Evolutionary conservation across 2,888 invertebrate genomes (phyloP).

Genomic region (Onchidella celtica): DNA sequence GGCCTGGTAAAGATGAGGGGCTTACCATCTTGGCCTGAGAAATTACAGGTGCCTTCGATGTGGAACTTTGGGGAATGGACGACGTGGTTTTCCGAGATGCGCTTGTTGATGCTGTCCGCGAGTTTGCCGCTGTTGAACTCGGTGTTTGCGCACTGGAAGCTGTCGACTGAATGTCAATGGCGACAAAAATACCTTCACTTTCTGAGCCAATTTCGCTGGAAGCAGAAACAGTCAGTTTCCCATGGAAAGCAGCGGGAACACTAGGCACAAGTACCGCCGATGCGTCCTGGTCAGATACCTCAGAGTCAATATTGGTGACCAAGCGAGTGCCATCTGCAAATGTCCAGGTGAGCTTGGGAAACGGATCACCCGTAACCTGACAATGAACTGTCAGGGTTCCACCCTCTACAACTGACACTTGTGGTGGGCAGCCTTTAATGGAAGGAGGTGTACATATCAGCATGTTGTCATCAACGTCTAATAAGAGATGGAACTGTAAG

Average conservation of each 20-base stretch:
- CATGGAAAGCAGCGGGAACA: slow-evolving; percentile 50
- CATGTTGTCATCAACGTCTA: slow-evolving; percentile 54
- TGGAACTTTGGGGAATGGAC: background rate
- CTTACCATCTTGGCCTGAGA: background rate
- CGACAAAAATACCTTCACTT: no score
- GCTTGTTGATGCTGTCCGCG: background rate
- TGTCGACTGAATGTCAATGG: background rate
- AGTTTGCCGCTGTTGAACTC: background rate
- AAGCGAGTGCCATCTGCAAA: slow-evolving; percentile 51
- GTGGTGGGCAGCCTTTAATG: slow-evolving; percentile 52
- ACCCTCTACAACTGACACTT: slow-evolving; percentile 50
- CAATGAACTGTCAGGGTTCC: slow-evolving; percentile 54
- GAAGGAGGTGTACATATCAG: slow-evolving; percentile 60
- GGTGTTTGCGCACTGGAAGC: slow-evolving; percentile 19
- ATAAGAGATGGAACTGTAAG: slow-evolving; percentile 53
- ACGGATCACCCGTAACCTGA: slow-evolving; percentile 58
- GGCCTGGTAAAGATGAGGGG: background rate
- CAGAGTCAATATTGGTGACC: background rate
- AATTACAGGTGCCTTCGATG: background rate
- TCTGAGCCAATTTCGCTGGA: slow-evolving; percentile 50
- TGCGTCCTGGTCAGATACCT: slow-evolving; percentile 9
- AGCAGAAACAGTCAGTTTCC: slow-evolving; percentile 55
- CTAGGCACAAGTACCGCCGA: slow-evolving; percentile 30
- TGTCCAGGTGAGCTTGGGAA: slow-evolving; percentile 59
- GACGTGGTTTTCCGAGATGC: background rate